Evolutionary conservation across 2,888 invertebrate genomes (phyloP).

Genomic region (Caenorhabditis doughertyi): DNA sequence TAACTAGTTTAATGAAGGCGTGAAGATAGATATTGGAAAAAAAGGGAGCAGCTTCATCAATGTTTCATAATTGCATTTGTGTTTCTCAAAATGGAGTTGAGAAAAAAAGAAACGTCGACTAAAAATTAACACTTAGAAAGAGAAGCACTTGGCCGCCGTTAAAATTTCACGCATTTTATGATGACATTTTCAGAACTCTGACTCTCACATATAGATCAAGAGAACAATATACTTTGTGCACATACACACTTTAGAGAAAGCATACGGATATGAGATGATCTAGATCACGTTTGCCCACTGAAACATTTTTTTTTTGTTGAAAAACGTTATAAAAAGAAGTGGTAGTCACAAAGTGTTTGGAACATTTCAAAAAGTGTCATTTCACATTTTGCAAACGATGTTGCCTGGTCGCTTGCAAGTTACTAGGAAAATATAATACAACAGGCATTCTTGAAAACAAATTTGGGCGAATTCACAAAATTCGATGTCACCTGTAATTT

Average conservation of each 20-base stretch:
- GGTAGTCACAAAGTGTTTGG: neutral
- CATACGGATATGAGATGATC: slow-evolving; percentile 5
- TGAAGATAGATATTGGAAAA: slow-evolving; percentile 13
- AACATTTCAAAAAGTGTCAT: slow-evolving; percentile 21
- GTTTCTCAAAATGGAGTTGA: slow-evolving; percentile 15
- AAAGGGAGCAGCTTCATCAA: neutral
- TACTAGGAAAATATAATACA: slow-evolving; percentile 6
- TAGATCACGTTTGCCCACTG: slow-evolving; percentile 1
- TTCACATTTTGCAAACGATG: neutral
- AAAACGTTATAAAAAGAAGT: neutral
- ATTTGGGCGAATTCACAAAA: no score
- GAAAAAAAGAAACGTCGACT: neutral
- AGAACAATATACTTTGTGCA: slow-evolving; percentile 9
- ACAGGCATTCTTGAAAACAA: no score
- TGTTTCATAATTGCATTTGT: slow-evolving; percentile 57
- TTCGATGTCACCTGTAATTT: no score
- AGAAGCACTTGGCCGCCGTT: slow-evolving; percentile 39
- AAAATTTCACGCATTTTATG: slow-evolving; percentile 18
- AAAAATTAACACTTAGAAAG: slow-evolving; percentile 30
- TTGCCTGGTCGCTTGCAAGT: neutral
- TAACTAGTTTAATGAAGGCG: slow-evolving; percentile 34
- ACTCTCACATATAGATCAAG: slow-evolving; percentile 2
- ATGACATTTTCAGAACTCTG: slow-evolving; percentile 39
- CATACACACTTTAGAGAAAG: neutral
- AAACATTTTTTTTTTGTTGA: slow-evolving; percentile 23